Percentiles rank a stretch among this genome's conserved stretches.
Evolutionary conservation across 1,140 invertebrate genomes (phyloP).

Genomic region (Colletes latitarsis): DNA sequence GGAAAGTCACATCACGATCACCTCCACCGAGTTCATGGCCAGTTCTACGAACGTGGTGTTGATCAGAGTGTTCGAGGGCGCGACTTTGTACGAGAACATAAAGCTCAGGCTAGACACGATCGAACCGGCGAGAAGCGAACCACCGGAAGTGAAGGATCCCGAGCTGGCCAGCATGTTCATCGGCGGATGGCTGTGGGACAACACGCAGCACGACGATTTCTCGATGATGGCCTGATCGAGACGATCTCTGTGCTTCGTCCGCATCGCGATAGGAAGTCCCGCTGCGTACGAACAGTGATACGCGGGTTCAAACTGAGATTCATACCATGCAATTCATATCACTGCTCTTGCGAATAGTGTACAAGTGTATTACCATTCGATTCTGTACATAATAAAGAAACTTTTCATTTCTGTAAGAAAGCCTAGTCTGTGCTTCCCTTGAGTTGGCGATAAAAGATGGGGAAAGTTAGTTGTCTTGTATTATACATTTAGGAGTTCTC

Average conservation of each 20-base stretch:
- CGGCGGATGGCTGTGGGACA: conserved; percentile 40
- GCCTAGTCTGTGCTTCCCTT: background rate
- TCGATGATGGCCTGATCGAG: conserved; percentile 1
- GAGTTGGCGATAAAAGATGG: no score
- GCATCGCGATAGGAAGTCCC: no score
- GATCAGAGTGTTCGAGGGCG: conserved; percentile 21
- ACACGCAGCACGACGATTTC: conserved; percentile 14
- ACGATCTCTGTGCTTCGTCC: no score
- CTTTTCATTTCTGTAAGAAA: background rate
- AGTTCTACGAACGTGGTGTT: conserved; percentile 39
- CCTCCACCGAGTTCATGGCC: conserved; percentile 42
- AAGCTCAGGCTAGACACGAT: conserved; percentile 46
- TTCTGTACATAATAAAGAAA: conserved; percentile 35
- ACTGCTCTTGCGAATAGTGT: conserved; percentile 30
- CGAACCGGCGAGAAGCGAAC: background rate
- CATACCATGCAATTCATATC: no score
- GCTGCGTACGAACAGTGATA: background rate
- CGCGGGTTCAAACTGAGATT: no score
- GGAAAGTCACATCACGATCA: conserved; percentile 29
- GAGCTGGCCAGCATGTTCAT: conserved; percentile 49
- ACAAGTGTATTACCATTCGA: background rate
- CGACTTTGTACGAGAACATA: conserved; percentile 49
- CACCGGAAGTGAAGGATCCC: conserved; percentile 43
- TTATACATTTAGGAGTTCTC: no score
- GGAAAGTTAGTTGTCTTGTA: no score